phyloP scores from a whole-genome alignment of 2,113 vertebrate genomes.

The Nicator chloris region DNA sequence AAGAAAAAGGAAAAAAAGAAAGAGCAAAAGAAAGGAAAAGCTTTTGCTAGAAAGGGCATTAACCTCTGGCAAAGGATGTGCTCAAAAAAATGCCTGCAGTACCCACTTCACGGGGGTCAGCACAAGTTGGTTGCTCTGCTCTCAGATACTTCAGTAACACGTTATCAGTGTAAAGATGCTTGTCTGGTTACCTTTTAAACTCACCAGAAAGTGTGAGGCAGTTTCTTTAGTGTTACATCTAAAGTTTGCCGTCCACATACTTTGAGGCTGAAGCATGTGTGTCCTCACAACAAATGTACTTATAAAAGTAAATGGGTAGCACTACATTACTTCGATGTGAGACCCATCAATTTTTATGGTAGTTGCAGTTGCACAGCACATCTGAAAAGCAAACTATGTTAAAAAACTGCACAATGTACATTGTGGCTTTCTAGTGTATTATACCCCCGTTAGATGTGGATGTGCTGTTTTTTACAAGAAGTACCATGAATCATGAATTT shows the following conservation, averaged over 20 bases:
- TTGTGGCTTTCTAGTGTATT: not conserved
- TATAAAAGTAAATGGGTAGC: not conserved
- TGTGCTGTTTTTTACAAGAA: not conserved
- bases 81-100: not conserved
- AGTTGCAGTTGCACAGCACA: not conserved
- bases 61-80: not conserved
- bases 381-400: not conserved
- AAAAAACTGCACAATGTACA: not conserved
- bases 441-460: not conserved
- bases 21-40: not conserved
- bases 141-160: not conserved
- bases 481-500: slow-evolving; percentile 16
- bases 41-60: not conserved
- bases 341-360: not conserved
- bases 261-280: not conserved
- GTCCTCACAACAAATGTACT: not conserved
- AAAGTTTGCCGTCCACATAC: not conserved
- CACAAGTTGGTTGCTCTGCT: not conserved
- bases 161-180: not conserved
- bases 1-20: not conserved
- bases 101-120: not conserved
- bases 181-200: not conserved
- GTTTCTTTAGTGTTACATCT: not conserved
- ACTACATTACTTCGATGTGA: not conserved
- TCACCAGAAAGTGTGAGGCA: not conserved